phyloP scores from a whole-genome alignment of 2,113 vertebrate species.

The Danionella cerebrum region DNA sequence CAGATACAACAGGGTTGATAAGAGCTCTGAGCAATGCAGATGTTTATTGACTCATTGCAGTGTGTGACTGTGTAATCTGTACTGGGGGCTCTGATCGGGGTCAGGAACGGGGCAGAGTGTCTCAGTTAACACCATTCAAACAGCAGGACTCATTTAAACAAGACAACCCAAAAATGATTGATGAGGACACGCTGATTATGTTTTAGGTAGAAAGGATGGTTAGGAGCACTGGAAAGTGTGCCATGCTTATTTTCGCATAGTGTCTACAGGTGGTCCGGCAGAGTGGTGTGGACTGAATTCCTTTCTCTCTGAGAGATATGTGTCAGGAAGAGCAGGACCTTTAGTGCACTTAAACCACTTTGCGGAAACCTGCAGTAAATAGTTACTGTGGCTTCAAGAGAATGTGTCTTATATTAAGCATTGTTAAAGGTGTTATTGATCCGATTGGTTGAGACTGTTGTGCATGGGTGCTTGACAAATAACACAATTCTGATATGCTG shows the following conservation, averaged over 20 bases:
- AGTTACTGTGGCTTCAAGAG: neutral
- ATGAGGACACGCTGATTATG: conserved; percentile 14
- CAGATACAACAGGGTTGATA: conserved; percentile 58
- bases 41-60: conserved; percentile 62
- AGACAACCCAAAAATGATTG: neutral
- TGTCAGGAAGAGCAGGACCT: neutral
- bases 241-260: neutral
- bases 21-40: conserved; percentile 49
- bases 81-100: conserved; percentile 22
- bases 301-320: neutral
- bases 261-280: neutral
- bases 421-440: neutral
- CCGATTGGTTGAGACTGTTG: neutral
- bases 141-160: conserved; percentile 12
- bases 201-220: conserved; percentile 2
- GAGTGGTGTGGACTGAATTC: neutral
- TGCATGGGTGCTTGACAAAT: no score
- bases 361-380: neutral
- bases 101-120: conserved; percentile 4
- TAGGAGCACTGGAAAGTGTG: conserved; percentile 1
- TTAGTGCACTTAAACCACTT: neutral
- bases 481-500: no score
- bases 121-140: conserved; percentile 18
- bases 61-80: conserved; percentile 35
- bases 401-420: neutral